Conservation (phyloP, 2,113 vertebrate species). For the human region DNA sequence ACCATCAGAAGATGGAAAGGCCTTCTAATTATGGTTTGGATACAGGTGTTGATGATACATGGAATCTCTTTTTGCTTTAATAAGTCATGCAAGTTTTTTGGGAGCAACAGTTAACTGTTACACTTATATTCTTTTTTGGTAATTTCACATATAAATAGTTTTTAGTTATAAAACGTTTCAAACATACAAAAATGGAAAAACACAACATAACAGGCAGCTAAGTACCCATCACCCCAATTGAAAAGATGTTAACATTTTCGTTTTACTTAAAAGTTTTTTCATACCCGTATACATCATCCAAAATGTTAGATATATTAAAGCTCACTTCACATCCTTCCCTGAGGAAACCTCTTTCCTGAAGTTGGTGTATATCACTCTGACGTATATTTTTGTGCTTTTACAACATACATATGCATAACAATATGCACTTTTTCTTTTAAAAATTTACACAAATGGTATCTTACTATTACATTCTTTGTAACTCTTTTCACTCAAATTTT, state of each 20-base stretch:
- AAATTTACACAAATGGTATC: neutral
- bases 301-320: neutral
- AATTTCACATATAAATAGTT: slow-evolving; percentile 42
- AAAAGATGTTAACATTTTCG: slow-evolving; percentile 32
- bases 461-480: neutral
- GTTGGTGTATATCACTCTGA: neutral
- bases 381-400: neutral
- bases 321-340: neutral
- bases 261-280: neutral
- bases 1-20: neutral
- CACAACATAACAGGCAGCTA: neutral
- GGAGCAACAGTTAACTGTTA: neutral
- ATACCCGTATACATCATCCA: neutral
- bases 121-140: neutral
- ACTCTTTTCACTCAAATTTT: slow-evolving; percentile 2
- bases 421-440: neutral
- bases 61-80: slow-evolving; percentile 23
- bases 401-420: neutral
- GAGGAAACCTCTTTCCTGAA: neutral
- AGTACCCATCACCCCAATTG: neutral
- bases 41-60: neutral
- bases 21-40: slow-evolving; percentile 40
- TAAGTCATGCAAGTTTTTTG: slow-evolving; percentile 1
- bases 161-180: slow-evolving; percentile 19
- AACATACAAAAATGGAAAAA: slow-evolving; percentile 2